phyloP scores from a whole-genome alignment of 2,797 vertebrate genomes.

The Neosilurus mollespiculum region DNA sequence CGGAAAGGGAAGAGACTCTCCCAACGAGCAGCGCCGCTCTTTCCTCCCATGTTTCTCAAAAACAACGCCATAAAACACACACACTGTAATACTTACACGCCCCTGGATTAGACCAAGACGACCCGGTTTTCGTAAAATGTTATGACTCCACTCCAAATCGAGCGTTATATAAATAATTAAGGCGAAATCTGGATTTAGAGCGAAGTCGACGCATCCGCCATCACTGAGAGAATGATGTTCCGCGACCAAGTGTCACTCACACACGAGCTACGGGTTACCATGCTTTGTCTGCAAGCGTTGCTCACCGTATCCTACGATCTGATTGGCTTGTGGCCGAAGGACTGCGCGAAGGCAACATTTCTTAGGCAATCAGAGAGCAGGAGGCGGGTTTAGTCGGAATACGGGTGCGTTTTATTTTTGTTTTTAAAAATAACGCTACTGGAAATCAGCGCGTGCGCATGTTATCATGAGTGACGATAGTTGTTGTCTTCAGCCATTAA shows the following conservation, averaged over 20 bases:
- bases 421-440: not conserved
- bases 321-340: not conserved
- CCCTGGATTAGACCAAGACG: constrained; percentile 51
- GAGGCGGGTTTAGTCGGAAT: constrained; percentile 5
- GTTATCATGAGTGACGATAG: not conserved
- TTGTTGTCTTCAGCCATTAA: not conserved
- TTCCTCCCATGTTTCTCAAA: constrained; percentile 52
- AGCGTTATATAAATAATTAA: not conserved
- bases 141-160: not conserved
- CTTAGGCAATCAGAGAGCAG: not conserved
- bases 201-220: constrained; percentile 55
- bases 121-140: constrained; percentile 10
- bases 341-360: not conserved
- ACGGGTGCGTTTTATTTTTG: not conserved
- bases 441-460: not conserved
- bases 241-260: constrained; percentile 48
- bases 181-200: constrained; percentile 37
- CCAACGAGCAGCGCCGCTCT: constrained; percentile 62
- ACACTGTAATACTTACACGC: constrained; percentile 65
- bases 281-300: not conserved
- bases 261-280: constrained; percentile 14
- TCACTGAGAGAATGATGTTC: constrained; percentile 61
- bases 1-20: constrained; percentile 83
- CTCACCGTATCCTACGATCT: not conserved
- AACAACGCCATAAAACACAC: constrained; percentile 21